Evolutionary conservation across 2,888 invertebrate genomes (phyloP).

Genomic region (Sarcophaga carnaria): DNA sequence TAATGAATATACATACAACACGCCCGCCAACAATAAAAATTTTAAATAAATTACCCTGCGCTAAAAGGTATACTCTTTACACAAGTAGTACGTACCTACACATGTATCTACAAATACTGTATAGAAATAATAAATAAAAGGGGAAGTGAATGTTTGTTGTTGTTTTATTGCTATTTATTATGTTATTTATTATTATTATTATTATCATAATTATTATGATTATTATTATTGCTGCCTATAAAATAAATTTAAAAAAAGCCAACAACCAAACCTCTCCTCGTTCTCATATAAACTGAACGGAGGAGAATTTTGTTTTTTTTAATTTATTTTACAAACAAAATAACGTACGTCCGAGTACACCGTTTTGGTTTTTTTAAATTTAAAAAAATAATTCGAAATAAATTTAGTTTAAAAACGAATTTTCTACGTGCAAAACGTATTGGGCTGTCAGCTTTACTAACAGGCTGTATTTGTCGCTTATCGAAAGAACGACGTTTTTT

Average conservation of each 20-base stretch:
- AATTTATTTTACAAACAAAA: too few relatives aligned
- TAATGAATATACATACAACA: neutral
- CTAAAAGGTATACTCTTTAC: neutral
- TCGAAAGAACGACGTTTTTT: slow-evolving; percentile 18
- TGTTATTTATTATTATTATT: slow-evolving; percentile 33
- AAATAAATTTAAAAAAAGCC: too few relatives aligned
- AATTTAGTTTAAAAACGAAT: slow-evolving; percentile 77
- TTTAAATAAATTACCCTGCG: neutral
- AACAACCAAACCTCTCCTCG: too few relatives aligned
- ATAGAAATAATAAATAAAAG: slow-evolving; percentile 1
- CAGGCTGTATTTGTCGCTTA: neutral
- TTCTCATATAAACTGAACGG: too few relatives aligned
- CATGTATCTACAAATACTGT: neutral
- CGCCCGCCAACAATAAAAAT: neutral
- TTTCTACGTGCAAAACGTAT: slow-evolving; percentile 79
- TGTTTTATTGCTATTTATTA: neutral
- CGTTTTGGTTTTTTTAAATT: slow-evolving; percentile 35
- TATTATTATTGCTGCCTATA: too few relatives aligned
- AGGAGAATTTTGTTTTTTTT: too few relatives aligned
- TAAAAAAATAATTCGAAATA: slow-evolving; percentile 4
- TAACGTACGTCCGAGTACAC: too few relatives aligned
- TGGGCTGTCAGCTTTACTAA: slow-evolving; percentile 74
- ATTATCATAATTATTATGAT: slow-evolving; percentile 17
- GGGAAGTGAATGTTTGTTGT: neutral
- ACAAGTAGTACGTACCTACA: too few relatives aligned